phyloP scores from a whole-genome alignment of 2,113 vertebrate species.

The Clarias macrocephalus region DNA sequence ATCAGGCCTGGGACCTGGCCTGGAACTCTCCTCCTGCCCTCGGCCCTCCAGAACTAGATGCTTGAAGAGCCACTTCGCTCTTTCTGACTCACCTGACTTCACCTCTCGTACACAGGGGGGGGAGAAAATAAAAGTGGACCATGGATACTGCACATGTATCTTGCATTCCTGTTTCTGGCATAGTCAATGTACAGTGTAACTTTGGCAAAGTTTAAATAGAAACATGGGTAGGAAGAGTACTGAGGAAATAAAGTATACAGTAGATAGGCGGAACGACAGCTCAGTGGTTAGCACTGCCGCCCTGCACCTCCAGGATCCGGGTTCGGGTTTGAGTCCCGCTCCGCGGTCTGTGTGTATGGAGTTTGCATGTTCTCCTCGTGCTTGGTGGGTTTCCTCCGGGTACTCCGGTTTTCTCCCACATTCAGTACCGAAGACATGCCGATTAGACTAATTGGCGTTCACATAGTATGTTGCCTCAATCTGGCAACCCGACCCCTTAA shows the following conservation, averaged over 20 bases:
- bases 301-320: no score
- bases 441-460: no score
- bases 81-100: constrained; percentile 15
- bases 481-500: no score
- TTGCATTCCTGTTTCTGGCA: constrained; percentile 10
- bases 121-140: not conserved
- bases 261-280: not conserved
- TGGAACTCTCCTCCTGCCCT: constrained; percentile 33
- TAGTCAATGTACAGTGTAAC: not conserved
- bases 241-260: not conserved
- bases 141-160: not conserved
- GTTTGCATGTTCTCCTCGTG: no score
- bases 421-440: no score
- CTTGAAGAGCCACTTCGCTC: constrained; percentile 26
- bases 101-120: not conserved
- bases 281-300: no score
- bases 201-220: not conserved
- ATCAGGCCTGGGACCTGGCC: constrained; percentile 70
- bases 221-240: not conserved
- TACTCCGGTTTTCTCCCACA: no score
- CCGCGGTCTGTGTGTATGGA: no score
- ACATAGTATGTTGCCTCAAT: no score
- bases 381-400: no score
- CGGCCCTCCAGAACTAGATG: not conserved
- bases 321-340: no score